These are phyloP conservation scores for Megalopta genalis DNA, from an alignment of 1,140 invertebrate species.

Conservation along the genomic window DNA sequence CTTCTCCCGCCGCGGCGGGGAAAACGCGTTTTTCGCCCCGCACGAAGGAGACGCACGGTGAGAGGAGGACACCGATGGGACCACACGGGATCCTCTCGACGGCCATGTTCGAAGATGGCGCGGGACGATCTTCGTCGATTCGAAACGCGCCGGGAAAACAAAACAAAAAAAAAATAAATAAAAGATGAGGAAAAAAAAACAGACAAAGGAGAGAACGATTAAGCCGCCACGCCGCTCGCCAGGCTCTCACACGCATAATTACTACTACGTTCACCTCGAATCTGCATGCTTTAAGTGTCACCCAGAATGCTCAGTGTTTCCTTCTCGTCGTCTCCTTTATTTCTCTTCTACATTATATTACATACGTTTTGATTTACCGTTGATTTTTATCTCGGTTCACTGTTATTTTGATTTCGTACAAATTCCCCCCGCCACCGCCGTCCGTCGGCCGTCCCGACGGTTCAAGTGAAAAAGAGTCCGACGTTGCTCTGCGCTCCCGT, in stretches of 20 bases:
- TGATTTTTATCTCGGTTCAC: neutral
- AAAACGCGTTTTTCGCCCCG: neutral
- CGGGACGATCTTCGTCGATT: too few relatives aligned
- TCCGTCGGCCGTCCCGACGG: too few relatives aligned
- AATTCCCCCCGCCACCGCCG: too few relatives aligned
- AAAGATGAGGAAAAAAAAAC: too few relatives aligned
- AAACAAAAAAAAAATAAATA: too few relatives aligned
- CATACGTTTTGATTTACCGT: slow-evolving; percentile 1
- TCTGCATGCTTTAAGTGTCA: slow-evolving; percentile 80
- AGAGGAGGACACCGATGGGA: neutral
- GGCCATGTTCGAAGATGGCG: neutral
- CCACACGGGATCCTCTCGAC: too few relatives aligned
- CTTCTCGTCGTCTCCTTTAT: slow-evolving; percentile 71
- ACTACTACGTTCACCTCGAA: slow-evolving; percentile 68
- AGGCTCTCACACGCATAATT: slow-evolving; percentile 52
- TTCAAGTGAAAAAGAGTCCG: too few relatives aligned
- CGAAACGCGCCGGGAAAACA: too few relatives aligned
- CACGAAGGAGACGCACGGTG: too few relatives aligned
- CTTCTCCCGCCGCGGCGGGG: neutral
- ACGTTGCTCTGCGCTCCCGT: too few relatives aligned
- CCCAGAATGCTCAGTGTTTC: slow-evolving; percentile 79
- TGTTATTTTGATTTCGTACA: too few relatives aligned
- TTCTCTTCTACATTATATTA: slow-evolving; percentile 36
- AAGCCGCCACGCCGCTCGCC: slow-evolving; percentile 59
- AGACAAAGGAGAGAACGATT: slow-evolving; percentile 38